Evolutionary conservation across 2,113 vertebrate genomes (phyloP), one percentile per base, ranked within the genome.

Genomic region (Onychostruthus taczanowskii): DNA sequence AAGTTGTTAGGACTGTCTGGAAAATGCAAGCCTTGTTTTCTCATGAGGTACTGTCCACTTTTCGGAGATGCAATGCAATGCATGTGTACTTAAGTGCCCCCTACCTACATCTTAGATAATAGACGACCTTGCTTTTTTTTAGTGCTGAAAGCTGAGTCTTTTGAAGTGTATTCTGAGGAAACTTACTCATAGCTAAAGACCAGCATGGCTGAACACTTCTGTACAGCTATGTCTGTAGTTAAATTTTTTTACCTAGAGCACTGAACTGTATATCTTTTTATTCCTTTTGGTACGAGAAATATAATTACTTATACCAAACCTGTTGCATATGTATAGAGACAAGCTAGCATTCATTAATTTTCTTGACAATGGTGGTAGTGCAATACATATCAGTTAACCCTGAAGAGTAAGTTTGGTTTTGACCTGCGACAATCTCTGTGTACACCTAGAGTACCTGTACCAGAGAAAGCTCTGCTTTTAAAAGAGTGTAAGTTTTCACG

Each of bases 11-110:
- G 59, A 64, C 62, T 72, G 47, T 55, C 47, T 76, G 17, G 1
- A 6, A 72, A 90, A 79, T 46, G 50, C 75, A 92, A 95, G 31
- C 39, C 16, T 27, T 64, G 27, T 90, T 94, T 93, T 86, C 81
- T 90, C 61, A 31, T 19, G 82, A 92, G 52, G 6, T 86, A 33
- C 30, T 75, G 19, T 68, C 50, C 31, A 63, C 24, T 37, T 78
- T 73, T 41, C 4, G 11, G 41, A 84, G 41, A 28, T n/a, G 9
- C 0, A 1, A n/a, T 2, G 11, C 17, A 77, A 30, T 7, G 43
- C 27, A 7, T 46, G 3, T 31, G 39, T 39, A 50, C 19, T 86
- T 79, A 90, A 77, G 11, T 22, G 9, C 39, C 20, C 68, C 10
- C 28, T 73, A 81, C n/a, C 24, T 58, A 50, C 31, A 59, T 16